Percentiles rank a stretch among this genome's conserved stretches.
Conservation (phyloP, 2,113 vertebrate genomes). For the Platanista minor region DNA sequence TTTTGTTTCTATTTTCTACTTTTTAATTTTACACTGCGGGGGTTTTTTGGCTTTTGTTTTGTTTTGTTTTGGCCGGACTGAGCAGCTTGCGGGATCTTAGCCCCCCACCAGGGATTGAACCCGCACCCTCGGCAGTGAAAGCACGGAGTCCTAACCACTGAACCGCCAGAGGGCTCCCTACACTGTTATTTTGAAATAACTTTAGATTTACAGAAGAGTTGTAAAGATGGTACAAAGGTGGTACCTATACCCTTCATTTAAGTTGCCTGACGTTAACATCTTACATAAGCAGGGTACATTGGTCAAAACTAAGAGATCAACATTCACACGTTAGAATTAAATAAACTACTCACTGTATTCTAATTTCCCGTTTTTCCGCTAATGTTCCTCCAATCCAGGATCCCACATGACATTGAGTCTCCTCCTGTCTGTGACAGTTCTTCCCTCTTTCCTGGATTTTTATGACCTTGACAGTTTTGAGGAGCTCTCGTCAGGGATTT, state of each 20-base stretch:
- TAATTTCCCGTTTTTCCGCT: background rate
- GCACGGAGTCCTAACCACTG: fast-evolving
- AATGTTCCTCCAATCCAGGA: too few relatives aligned
- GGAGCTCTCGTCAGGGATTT: background rate
- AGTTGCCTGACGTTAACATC: background rate
- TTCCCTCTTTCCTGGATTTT: background rate
- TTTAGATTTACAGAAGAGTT: background rate
- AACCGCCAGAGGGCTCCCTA: background rate
- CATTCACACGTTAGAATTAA: background rate
- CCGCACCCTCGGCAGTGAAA: background rate
- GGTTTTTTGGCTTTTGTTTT: background rate
- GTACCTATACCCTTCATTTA: fast-evolving
- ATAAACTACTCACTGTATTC: background rate
- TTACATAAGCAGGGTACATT: background rate
- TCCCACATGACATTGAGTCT: background rate
- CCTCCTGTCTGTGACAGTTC: too few relatives aligned
- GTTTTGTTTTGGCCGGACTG: fast-evolving
- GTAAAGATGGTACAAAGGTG: background rate
- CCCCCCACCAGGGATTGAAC: background rate
- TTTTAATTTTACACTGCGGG: background rate
- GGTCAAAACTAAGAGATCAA: background rate
- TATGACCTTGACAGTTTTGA: background rate
- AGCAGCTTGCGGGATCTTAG: background rate
- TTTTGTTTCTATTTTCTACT: background rate
- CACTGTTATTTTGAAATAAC: background rate